These are phyloP conservation scores for Triplophysa rosa DNA, from an alignment of 2,113 vertebrate genomes.

Conservation along the genomic window DNA sequence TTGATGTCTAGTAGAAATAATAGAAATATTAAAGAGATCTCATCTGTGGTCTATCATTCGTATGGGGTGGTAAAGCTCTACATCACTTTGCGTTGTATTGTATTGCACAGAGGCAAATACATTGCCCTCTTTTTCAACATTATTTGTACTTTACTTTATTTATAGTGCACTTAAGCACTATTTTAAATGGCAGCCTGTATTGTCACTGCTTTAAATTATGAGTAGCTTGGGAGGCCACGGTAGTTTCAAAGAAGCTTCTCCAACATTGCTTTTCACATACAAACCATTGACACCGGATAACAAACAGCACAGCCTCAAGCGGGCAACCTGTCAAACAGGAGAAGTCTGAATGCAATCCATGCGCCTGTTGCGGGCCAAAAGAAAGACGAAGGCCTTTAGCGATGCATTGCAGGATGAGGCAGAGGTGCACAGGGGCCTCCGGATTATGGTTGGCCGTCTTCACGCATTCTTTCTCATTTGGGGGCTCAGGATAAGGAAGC, in stretches of 20 bases:
- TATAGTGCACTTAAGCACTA: background rate
- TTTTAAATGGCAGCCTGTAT: too few species aligned
- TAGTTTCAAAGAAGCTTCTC: background rate
- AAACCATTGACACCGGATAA: background rate
- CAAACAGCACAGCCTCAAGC: background rate
- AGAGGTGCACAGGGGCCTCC: background rate
- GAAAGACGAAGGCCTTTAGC: background rate
- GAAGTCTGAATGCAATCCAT: background rate
- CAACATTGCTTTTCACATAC: background rate
- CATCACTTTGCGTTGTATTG: too few species aligned
- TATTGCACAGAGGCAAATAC: too few species aligned
- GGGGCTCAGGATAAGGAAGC: slow-evolving; percentile 44
- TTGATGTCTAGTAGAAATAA: too few species aligned
- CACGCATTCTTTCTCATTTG: slow-evolving; percentile 44
- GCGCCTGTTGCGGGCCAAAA: slow-evolving; percentile 9
- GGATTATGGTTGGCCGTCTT: slow-evolving; percentile 10
- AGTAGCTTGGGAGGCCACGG: too few species aligned
- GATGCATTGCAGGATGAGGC: background rate
- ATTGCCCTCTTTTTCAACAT: too few species aligned
- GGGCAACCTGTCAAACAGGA: background rate
- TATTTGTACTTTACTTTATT: too few species aligned
- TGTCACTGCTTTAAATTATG: too few species aligned
- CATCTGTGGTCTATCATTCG: too few species aligned
- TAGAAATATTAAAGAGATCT: too few species aligned
- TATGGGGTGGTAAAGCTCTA: too few species aligned